phyloP scores from a whole-genome alignment of 1,140 invertebrate species.

The Oppia nitens region DNA sequence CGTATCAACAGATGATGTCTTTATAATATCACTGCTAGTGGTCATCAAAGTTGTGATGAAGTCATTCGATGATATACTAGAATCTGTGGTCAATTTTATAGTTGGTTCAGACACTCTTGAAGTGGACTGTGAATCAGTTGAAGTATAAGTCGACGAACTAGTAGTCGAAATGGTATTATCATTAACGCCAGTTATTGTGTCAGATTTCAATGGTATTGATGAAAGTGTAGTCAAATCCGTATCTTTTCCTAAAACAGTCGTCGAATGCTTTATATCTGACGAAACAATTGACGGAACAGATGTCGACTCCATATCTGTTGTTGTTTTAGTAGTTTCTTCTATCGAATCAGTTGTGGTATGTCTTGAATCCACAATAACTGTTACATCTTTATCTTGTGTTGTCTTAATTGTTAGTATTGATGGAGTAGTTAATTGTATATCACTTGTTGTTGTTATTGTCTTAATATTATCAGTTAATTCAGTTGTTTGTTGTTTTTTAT shows the following conservation, averaged over 20 bases:
- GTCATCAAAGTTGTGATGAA: background rate
- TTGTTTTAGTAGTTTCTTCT: background rate
- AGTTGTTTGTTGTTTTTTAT: background rate
- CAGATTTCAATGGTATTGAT: too few species aligned
- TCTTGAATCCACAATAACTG: background rate
- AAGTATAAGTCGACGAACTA: background rate
- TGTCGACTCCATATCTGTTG: background rate
- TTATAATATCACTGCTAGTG: background rate
- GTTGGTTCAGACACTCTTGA: constrained; percentile 16
- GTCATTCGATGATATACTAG: background rate
- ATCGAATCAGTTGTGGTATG: background rate
- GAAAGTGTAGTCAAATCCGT: background rate
- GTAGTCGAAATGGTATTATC: too few species aligned
- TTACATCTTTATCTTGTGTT: background rate
- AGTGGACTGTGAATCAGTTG: background rate
- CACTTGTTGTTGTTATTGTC: background rate
- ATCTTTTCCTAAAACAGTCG: background rate
- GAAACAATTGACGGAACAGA: constrained; percentile 1
- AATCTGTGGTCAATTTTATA: constrained; percentile 18
- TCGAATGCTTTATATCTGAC: too few species aligned
- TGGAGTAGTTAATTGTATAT: background rate
- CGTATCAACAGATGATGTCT: background rate
- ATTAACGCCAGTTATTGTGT: too few species aligned
- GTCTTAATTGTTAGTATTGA: constrained; percentile 20
- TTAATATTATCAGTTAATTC: background rate